Percentiles rank a stretch among this genome's conserved stretches.
Evolutionary conservation across 2,888 invertebrate genomes (phyloP).

Genomic region (Stegophylla sp.): DNA sequence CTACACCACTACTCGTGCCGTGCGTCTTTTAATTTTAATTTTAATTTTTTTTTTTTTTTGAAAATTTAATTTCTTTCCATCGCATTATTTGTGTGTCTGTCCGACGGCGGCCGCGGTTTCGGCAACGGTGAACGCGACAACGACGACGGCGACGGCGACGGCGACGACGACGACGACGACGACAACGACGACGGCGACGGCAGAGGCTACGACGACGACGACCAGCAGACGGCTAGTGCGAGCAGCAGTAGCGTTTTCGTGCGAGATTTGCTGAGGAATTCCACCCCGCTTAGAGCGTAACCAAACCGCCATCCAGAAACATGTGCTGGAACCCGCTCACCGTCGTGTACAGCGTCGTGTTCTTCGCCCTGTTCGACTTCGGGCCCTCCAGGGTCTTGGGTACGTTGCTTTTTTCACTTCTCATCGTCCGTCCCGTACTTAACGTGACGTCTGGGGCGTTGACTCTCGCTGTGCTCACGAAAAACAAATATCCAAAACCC

Average conservation of each 20-base stretch:
- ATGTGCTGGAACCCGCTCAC: constrained; percentile 52
- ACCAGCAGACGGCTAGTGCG: constrained; percentile 21
- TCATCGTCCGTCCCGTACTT: not conserved
- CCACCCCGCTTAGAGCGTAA: not conserved
- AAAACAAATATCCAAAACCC: no score
- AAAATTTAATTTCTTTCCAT: no score
- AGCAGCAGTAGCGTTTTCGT: constrained; percentile 13
- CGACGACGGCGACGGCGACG: not conserved
- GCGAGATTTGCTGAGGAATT: not conserved
- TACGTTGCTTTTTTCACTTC: constrained; percentile 7
- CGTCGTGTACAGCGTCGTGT: constrained; percentile 41
- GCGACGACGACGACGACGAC: not conserved
- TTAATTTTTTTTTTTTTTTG: constrained; percentile 1
- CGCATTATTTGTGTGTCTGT: not conserved
- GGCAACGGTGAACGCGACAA: not conserved
- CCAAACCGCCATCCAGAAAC: constrained; percentile 10
- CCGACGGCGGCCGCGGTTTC: not conserved
- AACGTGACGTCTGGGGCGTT: not conserved
- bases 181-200: constrained; percentile 5
- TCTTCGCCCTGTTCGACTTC: constrained; percentile 46
- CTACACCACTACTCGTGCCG: not conserved
- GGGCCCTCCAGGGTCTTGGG: constrained; percentile 42
- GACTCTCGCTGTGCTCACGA: not conserved
- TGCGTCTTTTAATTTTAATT: not conserved
- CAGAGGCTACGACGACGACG: constrained; percentile 13